phyloP scores from a whole-genome alignment of 2,113 vertebrate genomes.

The Sebastes schlegelii region DNA sequence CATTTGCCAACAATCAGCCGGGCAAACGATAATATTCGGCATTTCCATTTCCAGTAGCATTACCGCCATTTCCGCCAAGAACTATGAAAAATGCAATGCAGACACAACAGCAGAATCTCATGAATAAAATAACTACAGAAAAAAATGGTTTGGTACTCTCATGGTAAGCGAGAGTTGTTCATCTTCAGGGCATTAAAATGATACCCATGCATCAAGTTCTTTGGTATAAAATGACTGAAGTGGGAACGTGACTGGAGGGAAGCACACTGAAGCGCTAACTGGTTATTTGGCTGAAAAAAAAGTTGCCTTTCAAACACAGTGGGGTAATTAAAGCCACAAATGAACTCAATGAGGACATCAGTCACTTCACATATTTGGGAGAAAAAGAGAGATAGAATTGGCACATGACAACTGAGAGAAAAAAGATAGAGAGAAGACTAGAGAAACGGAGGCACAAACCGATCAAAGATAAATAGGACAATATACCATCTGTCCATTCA shows the following conservation, averaged over 20 bases:
- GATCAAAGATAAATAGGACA: conserved; percentile 33
- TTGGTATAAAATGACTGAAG: conserved; percentile 17
- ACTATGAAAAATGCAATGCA: conserved; percentile 2
- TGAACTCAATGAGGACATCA: conserved; percentile 30
- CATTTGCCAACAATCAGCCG: background rate
- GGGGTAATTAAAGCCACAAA: conserved; percentile 60
- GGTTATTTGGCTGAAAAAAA: conserved; percentile 37
- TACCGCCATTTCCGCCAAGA: background rate
- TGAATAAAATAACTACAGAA: conserved; percentile 33
- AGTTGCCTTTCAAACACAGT: conserved; percentile 36
- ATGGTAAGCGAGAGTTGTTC: conserved; percentile 1
- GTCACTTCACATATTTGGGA: conserved; percentile 17
- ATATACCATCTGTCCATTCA: conserved; percentile 5
- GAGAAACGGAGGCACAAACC: background rate
- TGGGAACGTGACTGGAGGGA: conserved; percentile 25
- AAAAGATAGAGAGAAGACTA: background rate
- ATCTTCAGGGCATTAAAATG: conserved; percentile 31
- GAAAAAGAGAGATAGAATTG: background rate
- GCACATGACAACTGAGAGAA: background rate
- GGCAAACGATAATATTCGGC: background rate
- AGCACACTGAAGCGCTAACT: conserved; percentile 14
- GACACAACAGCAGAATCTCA: conserved; percentile 19
- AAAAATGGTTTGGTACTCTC: background rate
- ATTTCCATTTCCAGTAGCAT: background rate
- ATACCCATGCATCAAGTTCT: conserved; percentile 19